Conservation (phyloP, 1,140 invertebrate species). For the Lepidurus apus region DNA sequence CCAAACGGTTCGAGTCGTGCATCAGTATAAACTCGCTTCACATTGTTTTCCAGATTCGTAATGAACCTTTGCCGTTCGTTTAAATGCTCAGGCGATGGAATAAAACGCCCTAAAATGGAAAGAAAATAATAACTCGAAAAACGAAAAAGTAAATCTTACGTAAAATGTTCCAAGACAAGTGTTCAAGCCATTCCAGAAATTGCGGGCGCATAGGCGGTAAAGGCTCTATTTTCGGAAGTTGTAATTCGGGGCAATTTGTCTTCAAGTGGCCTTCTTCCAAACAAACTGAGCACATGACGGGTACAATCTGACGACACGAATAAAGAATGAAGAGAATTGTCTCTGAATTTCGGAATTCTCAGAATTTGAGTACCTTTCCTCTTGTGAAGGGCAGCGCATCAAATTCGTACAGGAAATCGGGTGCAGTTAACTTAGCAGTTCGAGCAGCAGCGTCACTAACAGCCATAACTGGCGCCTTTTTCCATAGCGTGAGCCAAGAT, state of each 20-base stretch:
- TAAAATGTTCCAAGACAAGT: slow-evolving; percentile 38
- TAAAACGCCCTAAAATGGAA: not conserved
- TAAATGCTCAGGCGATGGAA: slow-evolving; percentile 7
- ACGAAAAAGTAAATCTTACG: slow-evolving; percentile 22
- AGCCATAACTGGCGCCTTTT: slow-evolving; percentile 3
- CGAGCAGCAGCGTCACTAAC: not conserved
- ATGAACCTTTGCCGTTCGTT: slow-evolving; percentile 43
- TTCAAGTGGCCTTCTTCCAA: slow-evolving; percentile 52
- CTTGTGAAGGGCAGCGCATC: not conserved
- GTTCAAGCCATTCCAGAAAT: slow-evolving; percentile 38
- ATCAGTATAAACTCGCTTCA: slow-evolving; percentile 43
- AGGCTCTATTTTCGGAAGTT: slow-evolving; percentile 45
- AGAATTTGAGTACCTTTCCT: slow-evolving; percentile 28
- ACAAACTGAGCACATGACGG: slow-evolving; percentile 51
- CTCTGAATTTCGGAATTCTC: too few relatives aligned
- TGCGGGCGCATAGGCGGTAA: slow-evolving; percentile 43
- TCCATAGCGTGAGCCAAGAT: slow-evolving; percentile 17
- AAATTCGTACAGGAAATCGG: not conserved
- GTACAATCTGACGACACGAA: slow-evolving; percentile 43
- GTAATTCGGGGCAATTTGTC: slow-evolving; percentile 51
- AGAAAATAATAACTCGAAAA: not conserved
- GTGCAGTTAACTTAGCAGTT: not conserved
- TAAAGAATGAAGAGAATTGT: too few relatives aligned
- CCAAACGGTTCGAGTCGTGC: slow-evolving; percentile 54
- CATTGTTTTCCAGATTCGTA: slow-evolving; percentile 44